phyloP scores from a whole-genome alignment of 2,797 vertebrate genomes.

The Botia almorhae region DNA sequence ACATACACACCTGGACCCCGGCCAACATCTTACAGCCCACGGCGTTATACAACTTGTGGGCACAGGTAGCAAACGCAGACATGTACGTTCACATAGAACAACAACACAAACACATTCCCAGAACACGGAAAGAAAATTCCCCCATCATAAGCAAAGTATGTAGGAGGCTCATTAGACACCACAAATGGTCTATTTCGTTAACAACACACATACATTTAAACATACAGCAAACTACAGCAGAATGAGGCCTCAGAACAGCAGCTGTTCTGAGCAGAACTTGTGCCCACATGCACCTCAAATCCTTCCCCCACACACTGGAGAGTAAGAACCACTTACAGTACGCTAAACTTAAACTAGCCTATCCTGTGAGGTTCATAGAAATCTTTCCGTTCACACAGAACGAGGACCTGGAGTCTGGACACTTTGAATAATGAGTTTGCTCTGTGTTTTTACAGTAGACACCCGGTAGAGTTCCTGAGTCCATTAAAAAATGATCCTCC shows the following conservation, averaged over 20 bases:
- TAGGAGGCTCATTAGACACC: constrained; percentile 39
- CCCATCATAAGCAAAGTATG: constrained; percentile 41
- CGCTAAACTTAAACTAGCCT: not conserved
- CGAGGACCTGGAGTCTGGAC: not conserved
- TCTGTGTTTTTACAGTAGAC: constrained; percentile 28
- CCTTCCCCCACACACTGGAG: not conserved
- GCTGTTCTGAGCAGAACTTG: constrained; percentile 18
- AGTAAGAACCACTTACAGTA: not conserved
- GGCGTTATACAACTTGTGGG: constrained; percentile 19
- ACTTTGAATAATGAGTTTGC: constrained; percentile 42
- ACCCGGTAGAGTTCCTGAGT: constrained; percentile 23
- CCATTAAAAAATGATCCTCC: constrained; percentile 46
- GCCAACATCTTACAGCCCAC: constrained; percentile 32
- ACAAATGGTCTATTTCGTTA: not conserved
- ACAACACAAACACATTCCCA: constrained; percentile 39
- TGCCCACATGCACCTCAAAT: constrained; percentile 8
- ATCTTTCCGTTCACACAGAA: not conserved
- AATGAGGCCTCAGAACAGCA: not conserved
- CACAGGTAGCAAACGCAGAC: constrained; percentile 38
- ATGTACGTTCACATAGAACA: constrained; percentile 39
- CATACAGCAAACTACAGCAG: constrained; percentile 5
- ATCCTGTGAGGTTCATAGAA: not conserved
- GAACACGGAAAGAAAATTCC: constrained; percentile 24
- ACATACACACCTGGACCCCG: constrained; percentile 8
- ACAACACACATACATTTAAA: not conserved